Conservation (phyloP, 2,888 invertebrate genomes). For the Sinhomidia bicolor region DNA sequence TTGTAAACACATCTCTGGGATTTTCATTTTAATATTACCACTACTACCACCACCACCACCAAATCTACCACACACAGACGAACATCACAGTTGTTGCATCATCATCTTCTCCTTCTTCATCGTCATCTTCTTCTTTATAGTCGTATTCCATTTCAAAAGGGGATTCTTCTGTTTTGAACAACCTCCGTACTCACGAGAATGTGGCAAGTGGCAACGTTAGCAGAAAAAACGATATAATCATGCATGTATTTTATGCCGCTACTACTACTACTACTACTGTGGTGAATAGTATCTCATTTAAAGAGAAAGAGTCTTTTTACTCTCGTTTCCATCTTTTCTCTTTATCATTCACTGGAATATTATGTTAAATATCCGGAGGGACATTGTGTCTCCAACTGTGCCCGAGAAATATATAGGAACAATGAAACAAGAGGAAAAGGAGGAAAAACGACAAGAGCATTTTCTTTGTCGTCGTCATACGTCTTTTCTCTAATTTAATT, state of each 20-base stretch:
- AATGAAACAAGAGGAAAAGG: neutral
- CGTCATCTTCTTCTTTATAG: neutral
- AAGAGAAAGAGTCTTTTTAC: neutral
- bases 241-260: neutral
- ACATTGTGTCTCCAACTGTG: slow-evolving; percentile 26
- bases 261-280: too few species aligned
- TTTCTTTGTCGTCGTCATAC: slow-evolving; percentile 19
- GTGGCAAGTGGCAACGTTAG: neutral
- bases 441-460: neutral
- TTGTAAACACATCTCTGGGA: slow-evolving; percentile 42
- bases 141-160: slow-evolving; percentile 5
- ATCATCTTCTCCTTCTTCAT: neutral
- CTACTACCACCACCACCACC: neutral
- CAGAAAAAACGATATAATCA: neutral
- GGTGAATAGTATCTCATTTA: neutral
- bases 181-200: slow-evolving; percentile 27
- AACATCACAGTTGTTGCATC: neutral
- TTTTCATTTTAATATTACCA: slow-evolving; percentile 37
- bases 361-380: slow-evolving; percentile 34
- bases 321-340: neutral
- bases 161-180: slow-evolving; percentile 6
- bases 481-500: slow-evolving; percentile 3
- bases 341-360: slow-evolving; percentile 11
- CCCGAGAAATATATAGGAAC: neutral
- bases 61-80: too few species aligned